A percentile compares a stretch with the other conserved stretches of the same genome.
Evolutionary conservation across 1,140 invertebrate genomes (phyloP).

Genomic region (Penaeus chinensis): DNA sequence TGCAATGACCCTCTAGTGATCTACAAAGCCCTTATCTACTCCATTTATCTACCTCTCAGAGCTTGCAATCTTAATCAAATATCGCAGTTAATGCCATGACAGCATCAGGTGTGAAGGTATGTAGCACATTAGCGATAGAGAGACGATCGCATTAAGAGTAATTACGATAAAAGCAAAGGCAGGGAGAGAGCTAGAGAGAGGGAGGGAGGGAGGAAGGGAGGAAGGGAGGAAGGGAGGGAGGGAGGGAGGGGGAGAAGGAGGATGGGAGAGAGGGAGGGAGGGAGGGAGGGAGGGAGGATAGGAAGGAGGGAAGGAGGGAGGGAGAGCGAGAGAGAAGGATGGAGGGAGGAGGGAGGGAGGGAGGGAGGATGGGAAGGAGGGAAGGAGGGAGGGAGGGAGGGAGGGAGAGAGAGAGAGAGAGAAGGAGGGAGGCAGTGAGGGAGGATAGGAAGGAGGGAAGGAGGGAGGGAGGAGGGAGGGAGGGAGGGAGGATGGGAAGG

Average conservation of each 20-base stretch:
- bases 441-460: background rate
- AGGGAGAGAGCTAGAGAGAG: slow-evolving; percentile 1
- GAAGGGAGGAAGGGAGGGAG: background rate
- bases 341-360: background rate
- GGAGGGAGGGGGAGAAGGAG: background rate
- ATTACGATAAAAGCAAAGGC: background rate
- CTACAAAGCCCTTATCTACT: background rate
- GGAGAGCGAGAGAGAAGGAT: background rate
- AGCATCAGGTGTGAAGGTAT: too few species aligned
- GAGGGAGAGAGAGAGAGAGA: too few species aligned
- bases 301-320: background rate
- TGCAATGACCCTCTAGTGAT: background rate
- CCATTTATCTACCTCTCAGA: background rate
- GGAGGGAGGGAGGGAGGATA: background rate
- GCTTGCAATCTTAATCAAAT: too few species aligned
- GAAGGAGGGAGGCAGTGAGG: background rate
- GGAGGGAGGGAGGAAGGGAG: background rate
- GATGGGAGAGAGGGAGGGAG: background rate
- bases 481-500: background rate
- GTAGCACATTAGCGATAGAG: too few species aligned
- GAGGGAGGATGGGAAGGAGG: background rate
- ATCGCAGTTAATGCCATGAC: too few species aligned
- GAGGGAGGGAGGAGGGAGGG: background rate
- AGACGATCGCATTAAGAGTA: too few species aligned
- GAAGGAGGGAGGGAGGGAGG: background rate